Evolutionary conservation across 2,113 vertebrate genomes (phyloP).

Genomic region (Octodon degus): DNA sequence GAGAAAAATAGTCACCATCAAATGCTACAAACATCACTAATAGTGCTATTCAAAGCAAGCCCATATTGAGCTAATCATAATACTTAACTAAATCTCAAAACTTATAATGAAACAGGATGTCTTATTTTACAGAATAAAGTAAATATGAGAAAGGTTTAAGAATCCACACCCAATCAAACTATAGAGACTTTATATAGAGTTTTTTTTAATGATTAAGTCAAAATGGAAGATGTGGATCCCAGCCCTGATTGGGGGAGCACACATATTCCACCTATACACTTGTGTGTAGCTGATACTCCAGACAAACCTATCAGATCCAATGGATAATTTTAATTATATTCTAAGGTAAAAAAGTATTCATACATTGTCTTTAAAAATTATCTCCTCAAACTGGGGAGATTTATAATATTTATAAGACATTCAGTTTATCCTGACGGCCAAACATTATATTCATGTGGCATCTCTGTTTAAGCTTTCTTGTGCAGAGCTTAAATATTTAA

Average conservation of each 20-base stretch:
- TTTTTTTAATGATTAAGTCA: constrained; percentile 10
- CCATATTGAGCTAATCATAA: constrained; percentile 28
- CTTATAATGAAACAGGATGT: background rate
- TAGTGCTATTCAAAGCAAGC: background rate
- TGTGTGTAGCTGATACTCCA: background rate
- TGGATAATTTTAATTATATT: background rate
- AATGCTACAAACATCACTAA: background rate
- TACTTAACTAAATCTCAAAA: constrained; percentile 50
- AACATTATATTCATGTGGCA: background rate
- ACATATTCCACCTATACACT: background rate
- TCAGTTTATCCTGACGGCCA: background rate
- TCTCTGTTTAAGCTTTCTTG: background rate
- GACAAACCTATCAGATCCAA: background rate
- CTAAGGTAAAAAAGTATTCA: constrained; percentile 6
- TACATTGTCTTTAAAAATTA: background rate
- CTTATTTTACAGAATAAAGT: constrained; percentile 30
- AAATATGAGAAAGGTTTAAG: background rate
- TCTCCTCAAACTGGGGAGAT: background rate
- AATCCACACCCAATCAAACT: background rate
- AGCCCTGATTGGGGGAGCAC: no score
- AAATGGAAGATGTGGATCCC: background rate
- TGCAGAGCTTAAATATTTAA: background rate
- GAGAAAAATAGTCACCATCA: constrained; percentile 63
- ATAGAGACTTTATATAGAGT: constrained; percentile 26
- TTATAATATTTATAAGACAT: background rate